A percentile compares a stretch with the other conserved stretches of the same genome.
Evolutionary conservation across 2,888 invertebrate species (phyloP).

Genomic region (Thereva unica): DNA sequence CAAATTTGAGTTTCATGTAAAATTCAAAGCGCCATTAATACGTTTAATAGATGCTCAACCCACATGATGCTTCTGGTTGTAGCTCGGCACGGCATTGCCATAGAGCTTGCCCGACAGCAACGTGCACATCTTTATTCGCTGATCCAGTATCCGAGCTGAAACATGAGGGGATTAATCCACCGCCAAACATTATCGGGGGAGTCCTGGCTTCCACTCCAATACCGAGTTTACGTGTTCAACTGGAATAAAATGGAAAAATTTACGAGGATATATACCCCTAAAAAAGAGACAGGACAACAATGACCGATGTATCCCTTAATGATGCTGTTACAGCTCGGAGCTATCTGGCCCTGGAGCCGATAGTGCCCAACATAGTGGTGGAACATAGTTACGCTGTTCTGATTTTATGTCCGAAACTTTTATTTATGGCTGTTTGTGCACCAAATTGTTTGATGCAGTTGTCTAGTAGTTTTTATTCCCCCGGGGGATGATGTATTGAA

Average conservation of each 20-base stretch:
- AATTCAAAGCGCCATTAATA: slow-evolving; percentile 45
- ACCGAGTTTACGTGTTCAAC: slow-evolving; percentile 17
- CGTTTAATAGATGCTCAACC: slow-evolving; percentile 40
- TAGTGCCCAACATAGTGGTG: background rate
- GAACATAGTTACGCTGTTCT: background rate
- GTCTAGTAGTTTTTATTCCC: no score
- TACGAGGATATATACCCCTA: slow-evolving; percentile 8
- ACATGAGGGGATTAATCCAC: background rate
- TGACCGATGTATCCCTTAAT: slow-evolving; percentile 26
- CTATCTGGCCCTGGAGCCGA: slow-evolving; percentile 10
- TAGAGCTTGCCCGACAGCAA: slow-evolving; percentile 19
- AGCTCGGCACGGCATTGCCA: background rate
- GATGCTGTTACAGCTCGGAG: slow-evolving; percentile 18
- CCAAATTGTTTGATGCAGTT: no score
- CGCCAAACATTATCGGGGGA: slow-evolving; percentile 9
- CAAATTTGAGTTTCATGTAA: slow-evolving; percentile 43
- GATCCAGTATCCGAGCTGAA: slow-evolving; percentile 19
- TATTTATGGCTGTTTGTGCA: slow-evolving; percentile 23
- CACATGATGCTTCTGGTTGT: slow-evolving; percentile 32
- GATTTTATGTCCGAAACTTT: slow-evolving; percentile 21
- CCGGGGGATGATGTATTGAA: no score
- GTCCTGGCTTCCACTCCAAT: slow-evolving; percentile 13
- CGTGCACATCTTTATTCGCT: slow-evolving; percentile 24
- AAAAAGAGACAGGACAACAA: slow-evolving; percentile 8
- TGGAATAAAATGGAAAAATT: slow-evolving; percentile 29